Evolutionary conservation across 2,113 vertebrate genomes (phyloP).

Genomic region (Chionis minor): DNA sequence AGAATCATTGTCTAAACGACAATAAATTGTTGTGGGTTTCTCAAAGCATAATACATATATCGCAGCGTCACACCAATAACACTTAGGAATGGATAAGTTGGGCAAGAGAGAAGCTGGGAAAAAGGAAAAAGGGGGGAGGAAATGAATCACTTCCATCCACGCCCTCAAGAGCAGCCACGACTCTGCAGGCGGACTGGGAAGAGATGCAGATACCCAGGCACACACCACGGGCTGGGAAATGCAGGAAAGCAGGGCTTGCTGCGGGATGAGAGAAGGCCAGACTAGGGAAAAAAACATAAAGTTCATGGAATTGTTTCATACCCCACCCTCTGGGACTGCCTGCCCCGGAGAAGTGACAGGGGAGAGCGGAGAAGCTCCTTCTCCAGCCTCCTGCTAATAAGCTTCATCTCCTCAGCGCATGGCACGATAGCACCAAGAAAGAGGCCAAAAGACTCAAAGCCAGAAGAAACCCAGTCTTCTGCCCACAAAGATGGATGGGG

Average conservation of each 20-base stretch:
- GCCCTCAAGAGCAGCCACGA: background rate
- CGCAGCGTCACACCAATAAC: accelerated
- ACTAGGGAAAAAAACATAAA: no score
- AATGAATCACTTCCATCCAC: background rate
- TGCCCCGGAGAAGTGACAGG: no score
- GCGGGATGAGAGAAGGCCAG: background rate
- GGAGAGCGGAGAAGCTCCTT: background rate
- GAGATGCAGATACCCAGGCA: background rate
- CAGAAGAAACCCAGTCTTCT: background rate
- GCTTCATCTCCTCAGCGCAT: accelerated
- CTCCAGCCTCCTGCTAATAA: background rate
- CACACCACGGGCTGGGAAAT: background rate
- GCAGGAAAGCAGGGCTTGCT: background rate
- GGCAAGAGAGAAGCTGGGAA: background rate
- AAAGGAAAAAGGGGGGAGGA: background rate
- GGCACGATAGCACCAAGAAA: accelerated
- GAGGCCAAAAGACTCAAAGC: background rate
- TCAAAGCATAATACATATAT: no score
- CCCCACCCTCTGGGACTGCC: background rate
- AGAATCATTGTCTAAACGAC: no score
- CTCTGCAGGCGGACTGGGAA: background rate
- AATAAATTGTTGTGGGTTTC: no score
- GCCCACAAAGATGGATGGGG: accelerated
- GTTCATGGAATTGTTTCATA: background rate
- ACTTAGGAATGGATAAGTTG: background rate